Evolutionary conservation across 2,113 vertebrate genomes (phyloP).

Genomic region (Typhlomys cinereus): DNA sequence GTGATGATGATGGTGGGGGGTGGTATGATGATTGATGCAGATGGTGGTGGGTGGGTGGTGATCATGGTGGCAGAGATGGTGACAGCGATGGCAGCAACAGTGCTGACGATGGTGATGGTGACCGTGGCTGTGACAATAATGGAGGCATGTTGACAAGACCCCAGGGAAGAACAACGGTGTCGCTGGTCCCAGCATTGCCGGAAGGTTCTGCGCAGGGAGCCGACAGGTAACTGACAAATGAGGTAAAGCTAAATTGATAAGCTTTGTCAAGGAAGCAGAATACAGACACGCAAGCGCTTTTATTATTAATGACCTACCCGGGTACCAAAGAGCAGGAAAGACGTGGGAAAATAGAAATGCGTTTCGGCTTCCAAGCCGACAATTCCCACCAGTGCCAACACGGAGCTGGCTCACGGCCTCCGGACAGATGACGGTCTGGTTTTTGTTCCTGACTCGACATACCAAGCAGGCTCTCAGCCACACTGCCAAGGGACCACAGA

Average conservation of each 20-base stretch:
- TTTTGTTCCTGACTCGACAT: background rate
- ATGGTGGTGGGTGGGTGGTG: background rate
- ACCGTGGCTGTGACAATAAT: background rate
- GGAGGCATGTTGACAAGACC: background rate
- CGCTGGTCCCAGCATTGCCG: too few relatives aligned
- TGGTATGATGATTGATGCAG: background rate
- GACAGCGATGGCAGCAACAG: background rate
- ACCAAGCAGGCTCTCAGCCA: background rate
- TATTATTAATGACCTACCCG: background rate
- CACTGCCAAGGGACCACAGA: background rate
- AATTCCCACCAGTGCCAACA: background rate
- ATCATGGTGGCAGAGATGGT: background rate
- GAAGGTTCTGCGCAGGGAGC: background rate
- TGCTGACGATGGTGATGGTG: background rate
- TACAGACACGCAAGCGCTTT: background rate
- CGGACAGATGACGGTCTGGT: fast-evolving
- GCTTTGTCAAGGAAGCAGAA: background rate
- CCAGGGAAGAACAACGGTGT: too few relatives aligned
- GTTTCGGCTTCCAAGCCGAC: background rate
- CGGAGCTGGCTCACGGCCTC: too few relatives aligned
- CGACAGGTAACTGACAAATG: background rate
- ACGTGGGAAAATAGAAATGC: background rate
- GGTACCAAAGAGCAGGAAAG: background rate
- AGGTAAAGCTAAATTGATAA: background rate
- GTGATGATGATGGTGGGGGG: fast-evolving